Evolutionary conservation across 2,113 vertebrate genomes (phyloP).

Genomic region (Gymnogyps californianus): DNA sequence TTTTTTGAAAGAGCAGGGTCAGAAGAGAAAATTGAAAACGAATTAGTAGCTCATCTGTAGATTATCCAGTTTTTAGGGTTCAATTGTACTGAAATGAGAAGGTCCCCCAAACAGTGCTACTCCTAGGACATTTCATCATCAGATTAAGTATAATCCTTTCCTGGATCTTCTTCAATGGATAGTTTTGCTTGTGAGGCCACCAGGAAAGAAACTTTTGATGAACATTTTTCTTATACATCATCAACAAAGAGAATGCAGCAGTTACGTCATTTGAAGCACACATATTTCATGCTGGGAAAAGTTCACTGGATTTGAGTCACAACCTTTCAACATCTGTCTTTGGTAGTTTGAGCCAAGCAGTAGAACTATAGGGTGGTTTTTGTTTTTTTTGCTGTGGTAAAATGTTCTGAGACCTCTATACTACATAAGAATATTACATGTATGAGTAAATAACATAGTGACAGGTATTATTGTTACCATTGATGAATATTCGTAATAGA

Average conservation of each 20-base stretch:
- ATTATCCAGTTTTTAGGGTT: neutral
- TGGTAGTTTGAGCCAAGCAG: neutral
- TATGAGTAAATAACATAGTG: neutral
- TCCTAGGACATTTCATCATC: neutral
- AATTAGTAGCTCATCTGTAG: neutral
- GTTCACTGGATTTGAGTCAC: neutral
- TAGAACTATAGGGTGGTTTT: neutral
- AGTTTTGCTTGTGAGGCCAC: neutral
- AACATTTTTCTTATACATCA: neutral
- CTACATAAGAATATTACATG: neutral
- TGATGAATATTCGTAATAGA: neutral
- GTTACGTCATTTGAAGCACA: neutral
- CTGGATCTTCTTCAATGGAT: neutral
- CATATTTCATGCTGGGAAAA: neutral
- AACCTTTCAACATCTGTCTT: neutral
- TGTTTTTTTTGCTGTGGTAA: neutral
- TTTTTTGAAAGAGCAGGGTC: neutral
- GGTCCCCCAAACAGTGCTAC: neutral
- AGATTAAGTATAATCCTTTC: neutral
- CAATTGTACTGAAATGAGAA: neutral
- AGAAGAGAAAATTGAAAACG: neutral
- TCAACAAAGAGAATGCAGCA: neutral
- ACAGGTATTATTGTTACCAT: neutral
- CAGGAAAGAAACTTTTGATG: neutral
- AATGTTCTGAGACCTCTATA: neutral